phyloP scores from a whole-genome alignment of 2,113 vertebrate species.

The Falcunculus frontatus region DNA sequence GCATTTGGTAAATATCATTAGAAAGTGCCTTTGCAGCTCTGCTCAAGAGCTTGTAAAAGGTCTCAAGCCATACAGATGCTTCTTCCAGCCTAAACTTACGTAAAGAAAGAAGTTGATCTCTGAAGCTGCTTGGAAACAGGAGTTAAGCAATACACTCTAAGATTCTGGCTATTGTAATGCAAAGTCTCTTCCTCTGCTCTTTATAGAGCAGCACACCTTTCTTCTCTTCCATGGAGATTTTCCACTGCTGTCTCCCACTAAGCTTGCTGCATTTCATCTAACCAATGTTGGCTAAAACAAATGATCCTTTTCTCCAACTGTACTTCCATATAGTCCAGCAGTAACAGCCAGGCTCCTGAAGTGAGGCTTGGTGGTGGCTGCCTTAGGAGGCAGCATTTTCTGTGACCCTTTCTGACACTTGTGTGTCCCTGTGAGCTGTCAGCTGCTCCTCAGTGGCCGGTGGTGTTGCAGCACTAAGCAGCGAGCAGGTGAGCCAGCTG shows the following conservation, averaged over 20 bases:
- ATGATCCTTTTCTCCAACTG: neutral
- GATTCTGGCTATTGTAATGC: neutral
- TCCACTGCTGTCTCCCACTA: neutral
- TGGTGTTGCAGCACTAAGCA: neutral
- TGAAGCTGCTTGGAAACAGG: neutral
- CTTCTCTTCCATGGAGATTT: neutral
- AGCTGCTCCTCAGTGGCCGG: neutral
- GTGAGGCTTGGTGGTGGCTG: neutral
- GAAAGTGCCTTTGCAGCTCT: neutral
- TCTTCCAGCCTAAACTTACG: neutral
- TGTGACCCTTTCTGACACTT: neutral
- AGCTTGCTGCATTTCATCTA: neutral
- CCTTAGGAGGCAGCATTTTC: neutral
- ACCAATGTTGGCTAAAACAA: neutral
- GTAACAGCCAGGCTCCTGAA: neutral
- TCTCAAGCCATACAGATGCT: neutral
- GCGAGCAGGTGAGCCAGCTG: constrained; percentile 79
- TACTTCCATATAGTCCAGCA: neutral
- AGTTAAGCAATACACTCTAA: neutral
- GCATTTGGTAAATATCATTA: neutral
- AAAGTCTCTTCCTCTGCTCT: neutral
- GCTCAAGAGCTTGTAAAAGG: neutral
- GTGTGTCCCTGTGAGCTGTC: neutral
- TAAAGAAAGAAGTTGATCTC: neutral
- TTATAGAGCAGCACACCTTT: neutral